Evolutionary conservation across 2,888 invertebrate species (phyloP), one percentile per base, ranked within the genome.

Genomic region (Agrochola circellaris): DNA sequence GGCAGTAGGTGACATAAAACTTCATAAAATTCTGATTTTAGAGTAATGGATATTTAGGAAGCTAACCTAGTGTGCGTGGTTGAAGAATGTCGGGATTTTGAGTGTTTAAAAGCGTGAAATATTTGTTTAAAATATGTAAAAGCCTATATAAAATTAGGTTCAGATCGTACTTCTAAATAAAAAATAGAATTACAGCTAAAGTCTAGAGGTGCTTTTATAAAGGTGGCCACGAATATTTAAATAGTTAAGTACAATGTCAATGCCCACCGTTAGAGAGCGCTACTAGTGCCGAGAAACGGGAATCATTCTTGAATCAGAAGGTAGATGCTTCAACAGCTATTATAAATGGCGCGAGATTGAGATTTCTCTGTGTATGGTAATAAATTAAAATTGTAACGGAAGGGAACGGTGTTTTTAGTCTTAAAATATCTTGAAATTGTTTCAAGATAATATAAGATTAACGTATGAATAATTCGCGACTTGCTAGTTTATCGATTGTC

Each of bases 151-250:
- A 69, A 69, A 30, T 60, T 75, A 65, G 48, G 62, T 75, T 68
- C 67, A 51, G 58, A 62, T 66, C 58, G 58, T 81, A 82, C 72
- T 64, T 86, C 72, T 80, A 71, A 77, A 77, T 81, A 38, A 73
- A 79, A 64, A 17, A 70, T 83, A 80, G 69, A 79, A 78, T 77
- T 81, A 75, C 75, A 79, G 76, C 72, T 79, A 76, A 74, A 79
- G 68, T 75, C 34, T 81, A 83, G 74, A 82, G 87, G 89, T 89
- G 88, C 88, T 88, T 88, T 69, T 81, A 38, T 78, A 81, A 82
- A 75, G 84, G 82, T 85, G 85, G 83, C 76, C 83, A 84, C 65
- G 9, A 75, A 81, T 77, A 61, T 69, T 42, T 76, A 72, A 75
- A 74, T 67, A 9, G 82, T 70, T 71, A 82, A 80, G 79, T 86